These are phyloP conservation scores for Calosoma granatense DNA, from an alignment of 1,140 invertebrate species.

Conservation along the genomic window DNA sequence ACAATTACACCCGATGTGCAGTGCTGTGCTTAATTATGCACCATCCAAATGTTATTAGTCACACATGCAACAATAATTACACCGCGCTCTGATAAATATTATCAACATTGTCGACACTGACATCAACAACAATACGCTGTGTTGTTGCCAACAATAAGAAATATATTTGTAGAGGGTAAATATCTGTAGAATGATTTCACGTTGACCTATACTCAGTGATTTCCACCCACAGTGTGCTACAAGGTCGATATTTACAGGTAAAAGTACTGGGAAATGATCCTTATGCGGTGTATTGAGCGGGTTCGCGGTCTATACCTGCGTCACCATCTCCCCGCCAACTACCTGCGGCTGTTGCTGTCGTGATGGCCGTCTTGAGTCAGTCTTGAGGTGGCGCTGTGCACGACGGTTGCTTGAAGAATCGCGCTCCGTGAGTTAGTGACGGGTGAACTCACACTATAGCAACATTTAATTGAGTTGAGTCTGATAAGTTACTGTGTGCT, in stretches of 20 bases:
- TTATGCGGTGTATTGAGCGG: background rate
- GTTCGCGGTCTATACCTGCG: background rate
- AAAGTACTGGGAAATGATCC: background rate
- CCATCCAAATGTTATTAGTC: too few species aligned
- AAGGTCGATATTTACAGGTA: background rate
- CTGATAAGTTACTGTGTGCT: too few species aligned
- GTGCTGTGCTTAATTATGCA: too few species aligned
- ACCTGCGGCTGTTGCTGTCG: background rate
- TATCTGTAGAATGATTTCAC: constrained; percentile 2
- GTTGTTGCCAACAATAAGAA: too few species aligned
- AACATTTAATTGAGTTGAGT: too few species aligned
- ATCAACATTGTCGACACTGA: too few species aligned
- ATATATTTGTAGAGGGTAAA: background rate
- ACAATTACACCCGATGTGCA: too few species aligned
- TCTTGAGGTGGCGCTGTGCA: background rate
- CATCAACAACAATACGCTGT: too few species aligned
- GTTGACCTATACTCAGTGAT: background rate
- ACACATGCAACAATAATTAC: too few species aligned
- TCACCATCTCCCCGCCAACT: background rate
- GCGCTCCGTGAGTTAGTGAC: background rate
- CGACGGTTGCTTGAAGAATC: background rate
- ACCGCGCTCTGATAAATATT: too few species aligned
- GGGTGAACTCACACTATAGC: too few species aligned
- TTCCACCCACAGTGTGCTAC: background rate
- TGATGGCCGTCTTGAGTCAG: background rate